phyloP scores from a whole-genome alignment of 1,140 invertebrate species.

The Elysia chlorotica region DNA sequence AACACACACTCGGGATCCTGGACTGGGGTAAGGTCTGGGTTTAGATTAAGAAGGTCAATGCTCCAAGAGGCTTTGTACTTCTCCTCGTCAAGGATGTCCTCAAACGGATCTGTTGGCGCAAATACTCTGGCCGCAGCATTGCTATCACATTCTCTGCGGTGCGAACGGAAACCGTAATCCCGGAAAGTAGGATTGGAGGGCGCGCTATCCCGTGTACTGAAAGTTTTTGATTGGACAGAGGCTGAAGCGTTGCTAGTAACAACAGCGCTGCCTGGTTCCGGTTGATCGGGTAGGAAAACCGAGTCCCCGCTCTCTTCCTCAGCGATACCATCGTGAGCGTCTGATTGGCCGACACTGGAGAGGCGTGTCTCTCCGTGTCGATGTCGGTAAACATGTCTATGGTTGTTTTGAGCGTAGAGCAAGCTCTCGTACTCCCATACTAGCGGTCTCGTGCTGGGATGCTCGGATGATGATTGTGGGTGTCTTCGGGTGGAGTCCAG shows the following conservation, averaged over 20 bases:
- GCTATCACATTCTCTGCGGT: not conserved
- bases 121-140: not conserved
- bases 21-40: not conserved
- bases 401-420: not conserved
- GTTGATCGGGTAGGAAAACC: not conserved
- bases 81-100: not conserved
- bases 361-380: not conserved
- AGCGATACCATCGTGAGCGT: no score
- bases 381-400: not conserved
- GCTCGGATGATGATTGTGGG: no score
- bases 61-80: no score
- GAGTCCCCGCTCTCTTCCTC: not conserved
- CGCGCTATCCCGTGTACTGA: no score
- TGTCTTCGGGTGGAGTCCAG: no score
- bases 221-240: no score
- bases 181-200: not conserved
- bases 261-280: not conserved
- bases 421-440: constrained; percentile 12
- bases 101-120: not conserved
- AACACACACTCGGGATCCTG: not conserved
- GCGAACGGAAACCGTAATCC: not conserved
- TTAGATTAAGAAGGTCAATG: constrained; percentile 1
- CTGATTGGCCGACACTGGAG: no score
- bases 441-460: no score
- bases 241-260: not conserved